Evolutionary conservation across 2,888 invertebrate species (phyloP), one percentile per base, ranked within the genome.

Genomic region (Reticulitermes lucifugus): DNA sequence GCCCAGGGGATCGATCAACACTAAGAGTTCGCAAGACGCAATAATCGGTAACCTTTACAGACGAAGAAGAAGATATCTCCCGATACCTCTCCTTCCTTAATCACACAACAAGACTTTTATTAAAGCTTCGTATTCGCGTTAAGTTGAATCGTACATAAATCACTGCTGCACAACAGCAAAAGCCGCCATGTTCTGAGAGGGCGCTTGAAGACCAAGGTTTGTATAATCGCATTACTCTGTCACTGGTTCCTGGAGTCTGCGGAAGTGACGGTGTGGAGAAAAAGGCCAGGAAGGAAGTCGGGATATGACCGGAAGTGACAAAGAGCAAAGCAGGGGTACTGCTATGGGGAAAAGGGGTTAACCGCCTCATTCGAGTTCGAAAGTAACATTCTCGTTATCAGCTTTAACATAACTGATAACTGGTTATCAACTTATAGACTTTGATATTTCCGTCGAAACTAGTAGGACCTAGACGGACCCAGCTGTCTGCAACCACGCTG

Each of bases 291-390:
- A 77, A 46, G 77, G 77, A 77, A 46, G 77, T 77, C 77, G 43
- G 77, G 22, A 51, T 46, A 77, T 77, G 77, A 77, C 77, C 77
- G 77, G 77, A 77, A 46, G 77, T 41, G 77, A 77, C 77, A 77
- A 77, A 9, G 51, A 77, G 46, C n/a, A 77, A 46, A n/a, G 12
- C 21, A 73, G 6, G 41, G 55, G 7, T 60, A 60, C n/a, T 60
- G 25, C 9, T 75, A 9, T 21, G 43, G 75, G 35, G 77, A 22
- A 46, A 41, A 73, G 70, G 73, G 73, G 73, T 73, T 41, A 73
- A 73, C 73, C 73, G 18, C 73, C 73, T 35, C 73, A 73, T 9
- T 29, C 70, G 2, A 70, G 10, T 70, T 70, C 12, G 25, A 70
- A 70, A 70, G 70, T 70, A 70, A 70, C 55, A 55, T 12, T 55